Conservation (phyloP, 2,113 vertebrate species). For the Peucedramus taeniatus region DNA sequence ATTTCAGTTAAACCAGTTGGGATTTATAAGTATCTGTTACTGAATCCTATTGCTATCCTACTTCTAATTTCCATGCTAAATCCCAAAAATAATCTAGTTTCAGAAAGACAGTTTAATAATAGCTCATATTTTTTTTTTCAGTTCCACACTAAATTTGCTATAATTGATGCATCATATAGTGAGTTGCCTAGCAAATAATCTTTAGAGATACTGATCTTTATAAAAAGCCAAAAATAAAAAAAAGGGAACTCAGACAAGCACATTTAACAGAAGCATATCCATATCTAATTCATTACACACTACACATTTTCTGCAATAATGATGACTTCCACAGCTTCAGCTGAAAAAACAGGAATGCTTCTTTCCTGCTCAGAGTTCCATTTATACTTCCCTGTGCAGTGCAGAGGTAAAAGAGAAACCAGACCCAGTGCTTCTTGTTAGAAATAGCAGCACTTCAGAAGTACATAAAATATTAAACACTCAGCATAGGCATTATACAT, state of each 20-base stretch:
- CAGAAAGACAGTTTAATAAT: neutral
- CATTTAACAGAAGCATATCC: neutral
- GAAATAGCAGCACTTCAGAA: neutral
- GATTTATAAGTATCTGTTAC: neutral
- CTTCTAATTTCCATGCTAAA: neutral
- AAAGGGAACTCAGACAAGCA: neutral
- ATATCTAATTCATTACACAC: neutral
- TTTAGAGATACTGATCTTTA: neutral
- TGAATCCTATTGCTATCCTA: neutral
- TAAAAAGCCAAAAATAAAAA: neutral
- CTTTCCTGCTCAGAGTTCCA: neutral
- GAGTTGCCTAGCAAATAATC: neutral
- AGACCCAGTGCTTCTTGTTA: neutral
- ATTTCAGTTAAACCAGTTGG: neutral
- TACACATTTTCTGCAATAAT: neutral
- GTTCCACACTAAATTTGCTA: neutral
- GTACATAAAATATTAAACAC: neutral
- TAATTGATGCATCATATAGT: neutral
- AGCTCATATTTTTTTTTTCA: neutral
- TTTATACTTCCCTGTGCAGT: neutral
- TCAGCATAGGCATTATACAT: neutral
- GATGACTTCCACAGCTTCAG: neutral
- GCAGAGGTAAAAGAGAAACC: neutral
- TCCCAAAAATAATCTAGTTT: neutral
- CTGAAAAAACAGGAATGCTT: neutral